A percentile compares a stretch with the other conserved stretches of the same genome.
Evolutionary conservation across 64 coral and sea anemone genomes (phyloP).

Genomic region (Dendrophyllia cribrosa): DNA sequence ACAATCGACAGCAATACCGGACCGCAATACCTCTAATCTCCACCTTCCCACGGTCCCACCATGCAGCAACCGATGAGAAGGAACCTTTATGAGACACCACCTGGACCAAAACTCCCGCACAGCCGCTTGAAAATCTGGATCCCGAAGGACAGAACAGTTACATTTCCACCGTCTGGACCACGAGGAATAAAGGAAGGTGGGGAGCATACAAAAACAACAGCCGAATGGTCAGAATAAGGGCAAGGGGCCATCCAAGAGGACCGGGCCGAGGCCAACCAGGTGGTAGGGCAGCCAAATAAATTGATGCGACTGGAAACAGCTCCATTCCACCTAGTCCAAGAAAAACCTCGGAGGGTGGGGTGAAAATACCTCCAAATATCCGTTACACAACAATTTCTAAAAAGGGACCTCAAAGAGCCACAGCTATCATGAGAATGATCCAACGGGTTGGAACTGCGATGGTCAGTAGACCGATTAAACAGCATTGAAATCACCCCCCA

Average conservation of each 20-base stretch:
- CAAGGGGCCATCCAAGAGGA: not conserved
- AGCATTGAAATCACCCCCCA: not conserved
- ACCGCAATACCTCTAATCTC: too few relatives aligned
- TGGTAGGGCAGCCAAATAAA: not conserved
- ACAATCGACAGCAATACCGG: too few relatives aligned
- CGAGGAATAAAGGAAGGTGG: not conserved
- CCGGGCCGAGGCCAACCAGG: not conserved
- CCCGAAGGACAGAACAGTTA: not conserved
- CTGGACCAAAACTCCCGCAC: too few relatives aligned
- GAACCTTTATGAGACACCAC: too few relatives aligned
- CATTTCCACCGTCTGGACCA: slow-evolving; percentile 28
- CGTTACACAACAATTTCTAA: not conserved
- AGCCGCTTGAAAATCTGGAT: not conserved
- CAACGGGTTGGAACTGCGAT: not conserved
- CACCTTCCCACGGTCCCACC: too few relatives aligned
- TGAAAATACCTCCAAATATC: not conserved
- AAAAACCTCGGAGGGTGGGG: not conserved
- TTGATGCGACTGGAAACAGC: not conserved
- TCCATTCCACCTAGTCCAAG: not conserved
- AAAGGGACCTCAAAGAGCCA: not conserved
- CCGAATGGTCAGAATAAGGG: slow-evolving; percentile 61
- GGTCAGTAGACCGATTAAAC: not conserved
- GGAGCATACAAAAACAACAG: not conserved
- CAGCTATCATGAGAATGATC: not conserved
- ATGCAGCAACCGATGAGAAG: too few relatives aligned